phyloP scores from a whole-genome alignment of 2,113 vertebrate species.

The Chlamydotis undulata region DNA sequence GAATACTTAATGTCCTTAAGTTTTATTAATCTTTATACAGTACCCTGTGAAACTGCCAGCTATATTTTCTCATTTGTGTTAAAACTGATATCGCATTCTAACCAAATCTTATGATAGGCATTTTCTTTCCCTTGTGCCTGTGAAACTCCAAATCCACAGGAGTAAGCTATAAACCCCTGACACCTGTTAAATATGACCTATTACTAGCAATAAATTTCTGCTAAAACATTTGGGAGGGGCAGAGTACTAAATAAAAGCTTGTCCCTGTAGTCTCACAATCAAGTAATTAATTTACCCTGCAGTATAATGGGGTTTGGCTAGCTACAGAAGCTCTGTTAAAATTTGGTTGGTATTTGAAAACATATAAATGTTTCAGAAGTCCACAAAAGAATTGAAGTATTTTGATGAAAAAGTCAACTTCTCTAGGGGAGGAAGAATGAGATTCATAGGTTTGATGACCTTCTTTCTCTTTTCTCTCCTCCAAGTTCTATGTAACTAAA shows the following conservation, averaged over 20 bases:
- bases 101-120: neutral
- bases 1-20: neutral
- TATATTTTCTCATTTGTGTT: neutral
- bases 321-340: neutral
- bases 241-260: neutral
- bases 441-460: neutral
- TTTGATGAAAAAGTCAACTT: neutral
- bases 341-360: neutral
- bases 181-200: neutral
- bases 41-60: neutral
- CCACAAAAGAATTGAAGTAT: neutral
- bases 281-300: neutral
- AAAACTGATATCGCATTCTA: neutral
- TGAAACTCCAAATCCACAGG: neutral
- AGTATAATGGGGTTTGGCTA: neutral
- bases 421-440: neutral
- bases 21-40: neutral
- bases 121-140: neutral
- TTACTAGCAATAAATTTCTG: neutral
- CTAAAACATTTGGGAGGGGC: neutral
- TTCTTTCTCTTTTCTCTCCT: neutral
- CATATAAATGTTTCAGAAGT: neutral
- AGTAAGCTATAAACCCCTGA: neutral
- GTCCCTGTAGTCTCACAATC: neutral
- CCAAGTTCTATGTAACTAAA: neutral